Percentiles rank a stretch among this genome's conserved stretches.
Evolutionary conservation across 2,888 invertebrate genomes (phyloP).

Genomic region (Latrodectus hesperus): DNA sequence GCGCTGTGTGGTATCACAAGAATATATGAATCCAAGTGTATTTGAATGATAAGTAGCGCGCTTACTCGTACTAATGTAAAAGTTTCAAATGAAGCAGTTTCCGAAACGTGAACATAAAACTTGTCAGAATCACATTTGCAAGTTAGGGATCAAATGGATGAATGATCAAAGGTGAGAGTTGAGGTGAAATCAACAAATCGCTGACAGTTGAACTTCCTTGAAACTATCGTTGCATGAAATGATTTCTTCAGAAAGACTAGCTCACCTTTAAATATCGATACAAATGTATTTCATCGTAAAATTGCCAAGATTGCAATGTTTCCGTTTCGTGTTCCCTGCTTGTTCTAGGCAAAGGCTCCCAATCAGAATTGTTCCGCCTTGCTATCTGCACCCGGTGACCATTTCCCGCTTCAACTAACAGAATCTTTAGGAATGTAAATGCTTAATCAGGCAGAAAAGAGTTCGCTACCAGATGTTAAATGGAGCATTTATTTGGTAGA

Average conservation of each 20-base stretch:
- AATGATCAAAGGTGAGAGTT: constrained; percentile 22
- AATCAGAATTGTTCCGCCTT: constrained; percentile 23
- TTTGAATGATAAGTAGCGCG: too few species aligned
- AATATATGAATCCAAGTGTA: too few species aligned
- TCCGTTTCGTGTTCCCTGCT: constrained; percentile 10
- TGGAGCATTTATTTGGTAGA: background rate
- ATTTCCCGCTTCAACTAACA: constrained; percentile 14
- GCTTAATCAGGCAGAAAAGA: constrained; percentile 19
- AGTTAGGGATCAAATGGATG: background rate
- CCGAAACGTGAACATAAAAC: too few species aligned
- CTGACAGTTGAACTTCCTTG: constrained; percentile 3
- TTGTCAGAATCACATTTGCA: too few species aligned
- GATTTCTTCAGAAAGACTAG: background rate
- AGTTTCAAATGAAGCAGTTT: too few species aligned
- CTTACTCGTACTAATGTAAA: too few species aligned
- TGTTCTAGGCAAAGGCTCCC: constrained; percentile 5
- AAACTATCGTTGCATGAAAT: constrained; percentile 23
- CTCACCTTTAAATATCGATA: constrained; percentile 19
- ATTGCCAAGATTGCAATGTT: constrained; percentile 24
- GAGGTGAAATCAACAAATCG: constrained; percentile 19
- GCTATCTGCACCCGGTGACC: constrained; percentile 15
- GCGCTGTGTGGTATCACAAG: too few species aligned
- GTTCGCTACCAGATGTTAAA: background rate
- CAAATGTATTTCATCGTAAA: constrained; percentile 28
- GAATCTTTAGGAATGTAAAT: constrained; percentile 14